These are phyloP conservation scores for Phoxinus phoxinus DNA, from an alignment of 2,113 vertebrate species.

Conservation along the genomic window DNA sequence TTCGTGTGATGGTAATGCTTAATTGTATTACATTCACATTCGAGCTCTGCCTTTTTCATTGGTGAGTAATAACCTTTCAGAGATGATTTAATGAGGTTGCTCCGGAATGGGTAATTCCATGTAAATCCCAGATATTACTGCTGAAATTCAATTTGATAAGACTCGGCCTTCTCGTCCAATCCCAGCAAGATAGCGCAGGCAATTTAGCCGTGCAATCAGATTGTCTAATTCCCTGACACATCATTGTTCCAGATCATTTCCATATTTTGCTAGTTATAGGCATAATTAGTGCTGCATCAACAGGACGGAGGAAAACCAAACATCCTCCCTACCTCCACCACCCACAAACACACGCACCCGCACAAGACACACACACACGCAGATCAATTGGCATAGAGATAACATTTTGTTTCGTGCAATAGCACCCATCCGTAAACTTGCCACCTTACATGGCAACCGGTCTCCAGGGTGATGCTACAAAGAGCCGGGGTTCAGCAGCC, in stretches of 20 bases:
- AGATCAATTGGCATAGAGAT: constrained; percentile 66
- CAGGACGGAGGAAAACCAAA: constrained; percentile 42
- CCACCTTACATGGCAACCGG: constrained; percentile 64
- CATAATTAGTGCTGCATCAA: constrained; percentile 59
- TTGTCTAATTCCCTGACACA: constrained; percentile 62
- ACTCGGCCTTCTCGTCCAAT: constrained; percentile 58
- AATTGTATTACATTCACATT: constrained; percentile 51
- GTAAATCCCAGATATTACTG: constrained; percentile 61
- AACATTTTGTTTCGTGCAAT: constrained; percentile 62
- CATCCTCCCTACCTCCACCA: background rate
- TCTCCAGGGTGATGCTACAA: constrained; percentile 69
- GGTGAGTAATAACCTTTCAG: constrained; percentile 62
- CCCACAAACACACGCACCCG: no score
- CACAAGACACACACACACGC: constrained; percentile 8
- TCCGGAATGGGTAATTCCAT: constrained; percentile 59
- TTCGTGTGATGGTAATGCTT: constrained; percentile 40
- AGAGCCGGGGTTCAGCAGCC: constrained; percentile 61
- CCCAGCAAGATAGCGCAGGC: constrained; percentile 57
- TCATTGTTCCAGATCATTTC: constrained; percentile 63
- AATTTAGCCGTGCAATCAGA: constrained; percentile 62
- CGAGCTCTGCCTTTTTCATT: constrained; percentile 54
- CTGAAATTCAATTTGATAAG: constrained; percentile 63
- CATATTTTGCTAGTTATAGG: constrained; percentile 61
- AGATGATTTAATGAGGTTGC: constrained; percentile 59
- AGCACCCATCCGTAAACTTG: constrained; percentile 66